Percentiles rank a stretch among this genome's conserved stretches.
Evolutionary conservation across 2,888 invertebrate genomes (phyloP).

Genomic region (Ectemnius continuus): DNA sequence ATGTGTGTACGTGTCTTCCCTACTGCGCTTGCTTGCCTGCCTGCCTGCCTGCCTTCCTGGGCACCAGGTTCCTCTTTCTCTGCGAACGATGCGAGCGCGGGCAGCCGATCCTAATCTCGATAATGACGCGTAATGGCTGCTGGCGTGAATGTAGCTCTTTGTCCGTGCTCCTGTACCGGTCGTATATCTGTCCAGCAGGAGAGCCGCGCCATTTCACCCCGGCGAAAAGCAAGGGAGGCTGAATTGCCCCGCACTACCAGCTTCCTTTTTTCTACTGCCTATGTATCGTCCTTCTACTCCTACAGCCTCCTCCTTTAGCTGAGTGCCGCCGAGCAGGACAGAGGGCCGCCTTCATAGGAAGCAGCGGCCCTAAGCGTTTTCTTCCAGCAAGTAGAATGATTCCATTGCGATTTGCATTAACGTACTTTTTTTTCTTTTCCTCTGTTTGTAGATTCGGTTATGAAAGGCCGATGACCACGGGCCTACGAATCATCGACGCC

Average conservation of each 20-base stretch:
- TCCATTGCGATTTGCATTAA: not conserved
- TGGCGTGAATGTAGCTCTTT: conserved; percentile 77
- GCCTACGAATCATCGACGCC: conserved; percentile 66
- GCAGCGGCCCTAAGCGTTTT: conserved; percentile 46
- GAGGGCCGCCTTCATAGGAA: conserved; percentile 26
- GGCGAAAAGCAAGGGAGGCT: conserved; percentile 64
- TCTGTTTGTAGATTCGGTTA: conserved; percentile 72
- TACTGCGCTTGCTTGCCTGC: conserved; percentile 12
- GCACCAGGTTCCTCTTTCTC: conserved; percentile 27
- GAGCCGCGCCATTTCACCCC: conserved; percentile 70
- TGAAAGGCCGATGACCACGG: conserved; percentile 76
- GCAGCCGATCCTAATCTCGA: conserved; percentile 77
- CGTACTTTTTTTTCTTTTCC: conserved; percentile 15
- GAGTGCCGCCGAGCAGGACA: not conserved
- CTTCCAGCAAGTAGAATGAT: conserved; percentile 5
- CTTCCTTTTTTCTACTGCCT: conserved; percentile 48
- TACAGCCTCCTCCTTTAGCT: conserved; percentile 11
- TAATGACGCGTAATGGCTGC: conserved; percentile 78
- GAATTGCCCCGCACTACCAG: conserved; percentile 55
- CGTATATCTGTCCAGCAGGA: conserved; percentile 66
- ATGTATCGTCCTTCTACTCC: not conserved
- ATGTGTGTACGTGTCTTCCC: conserved; percentile 10
- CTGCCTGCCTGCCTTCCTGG: conserved; percentile 14
- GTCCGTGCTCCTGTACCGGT: conserved; percentile 68
- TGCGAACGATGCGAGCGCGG: conserved; percentile 34